Evolutionary conservation across 2,113 vertebrate species (phyloP), one percentile per base, ranked within the genome.

Genomic region (Thamnophis sirtalis): DNA sequence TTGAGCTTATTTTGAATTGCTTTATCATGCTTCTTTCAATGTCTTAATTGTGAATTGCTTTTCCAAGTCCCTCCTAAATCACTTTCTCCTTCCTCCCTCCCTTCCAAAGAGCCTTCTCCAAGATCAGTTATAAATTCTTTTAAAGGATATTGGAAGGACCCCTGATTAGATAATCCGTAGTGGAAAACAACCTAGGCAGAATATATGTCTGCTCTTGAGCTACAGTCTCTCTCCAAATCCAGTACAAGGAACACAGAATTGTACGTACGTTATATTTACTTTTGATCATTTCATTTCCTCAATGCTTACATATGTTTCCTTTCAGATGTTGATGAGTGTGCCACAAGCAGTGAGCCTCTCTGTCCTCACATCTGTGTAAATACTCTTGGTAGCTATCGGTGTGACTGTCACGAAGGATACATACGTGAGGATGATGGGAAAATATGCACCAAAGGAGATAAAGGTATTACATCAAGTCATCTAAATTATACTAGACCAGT

Each of bases 351-450:
- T 0, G 96, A 95, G 93, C 98, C 98, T 0, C 96, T 98, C 0
- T 99, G 99, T 90, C 98, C 98, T 21, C 99, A 99, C 94, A 96
- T 98, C 95, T 99, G 99, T 89, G 10, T 99, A 94, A 99, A 99
- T 96, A 98, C 98, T 0, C 11, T 96, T 53, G 99, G 99, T 95
- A 99, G 98, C 97, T 99, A 98, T 97, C 98, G 97, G 96, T 99
- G 99, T 0, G 98, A 98, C 89, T 99, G 99, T 94, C 97, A 98
- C 0, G 98, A 97, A 55, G 99, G 98, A 88, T 99, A 98, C 22
- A 95, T 97, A 95, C 98, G 97, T 92, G 98, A 98, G 93, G 98
- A 98, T 11, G 98, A 99, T 0, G 98, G 98, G 87, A 98, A 94
- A 96, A 98, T 98, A 0, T 99, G 99, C 97, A 98, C 97, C 95